These are phyloP conservation scores for Mastacembelus armatus DNA, from an alignment of 2,797 vertebrate species.

Conservation along the genomic window DNA sequence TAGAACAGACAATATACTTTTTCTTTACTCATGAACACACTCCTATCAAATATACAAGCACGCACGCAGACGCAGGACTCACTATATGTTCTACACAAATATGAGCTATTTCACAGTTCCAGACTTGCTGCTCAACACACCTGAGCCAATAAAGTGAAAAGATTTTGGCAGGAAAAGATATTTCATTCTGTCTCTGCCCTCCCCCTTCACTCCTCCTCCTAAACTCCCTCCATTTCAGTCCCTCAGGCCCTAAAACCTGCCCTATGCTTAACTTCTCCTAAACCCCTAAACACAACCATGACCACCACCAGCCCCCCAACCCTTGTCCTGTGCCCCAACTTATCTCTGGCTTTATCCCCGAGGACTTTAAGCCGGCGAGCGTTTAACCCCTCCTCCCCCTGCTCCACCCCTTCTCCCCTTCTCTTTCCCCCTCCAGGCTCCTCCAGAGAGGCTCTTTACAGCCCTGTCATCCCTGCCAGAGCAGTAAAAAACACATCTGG, in stretches of 20 bases:
- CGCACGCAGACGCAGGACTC: slow-evolving; percentile 30
- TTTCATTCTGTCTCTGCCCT: slow-evolving; percentile 58
- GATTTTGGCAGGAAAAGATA: slow-evolving; percentile 80
- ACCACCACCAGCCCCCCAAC: slow-evolving; percentile 29
- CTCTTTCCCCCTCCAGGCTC: slow-evolving; percentile 58
- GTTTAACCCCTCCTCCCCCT: slow-evolving; percentile 49
- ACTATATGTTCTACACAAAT: slow-evolving; percentile 37
- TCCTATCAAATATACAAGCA: slow-evolving; percentile 30
- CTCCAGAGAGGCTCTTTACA: slow-evolving; percentile 75
- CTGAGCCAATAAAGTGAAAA: slow-evolving; percentile 80
- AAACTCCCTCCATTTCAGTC: slow-evolving; percentile 42
- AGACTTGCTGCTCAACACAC: slow-evolving; percentile 72
- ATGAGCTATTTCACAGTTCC: slow-evolving; percentile 55
- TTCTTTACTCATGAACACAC: slow-evolving; percentile 11
- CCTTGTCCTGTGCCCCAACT: slow-evolving; percentile 51
- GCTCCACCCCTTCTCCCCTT: slow-evolving; percentile 30
- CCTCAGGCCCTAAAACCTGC: slow-evolving; percentile 61
- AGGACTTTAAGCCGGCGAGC: slow-evolving; percentile 40
- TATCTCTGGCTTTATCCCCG: slow-evolving; percentile 48
- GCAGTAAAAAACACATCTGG: slow-evolving; percentile 86
- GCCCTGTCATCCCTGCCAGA: slow-evolving; percentile 78
- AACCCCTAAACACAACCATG: slow-evolving; percentile 60
- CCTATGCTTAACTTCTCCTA: slow-evolving; percentile 73
- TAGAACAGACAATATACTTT: slow-evolving; percentile 20
- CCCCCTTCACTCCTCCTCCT: slow-evolving; percentile 18